A percentile compares a stretch with the other conserved stretches of the same genome.
Conservation (phyloP, 2,113 vertebrate species). For the Scolopax mira region DNA sequence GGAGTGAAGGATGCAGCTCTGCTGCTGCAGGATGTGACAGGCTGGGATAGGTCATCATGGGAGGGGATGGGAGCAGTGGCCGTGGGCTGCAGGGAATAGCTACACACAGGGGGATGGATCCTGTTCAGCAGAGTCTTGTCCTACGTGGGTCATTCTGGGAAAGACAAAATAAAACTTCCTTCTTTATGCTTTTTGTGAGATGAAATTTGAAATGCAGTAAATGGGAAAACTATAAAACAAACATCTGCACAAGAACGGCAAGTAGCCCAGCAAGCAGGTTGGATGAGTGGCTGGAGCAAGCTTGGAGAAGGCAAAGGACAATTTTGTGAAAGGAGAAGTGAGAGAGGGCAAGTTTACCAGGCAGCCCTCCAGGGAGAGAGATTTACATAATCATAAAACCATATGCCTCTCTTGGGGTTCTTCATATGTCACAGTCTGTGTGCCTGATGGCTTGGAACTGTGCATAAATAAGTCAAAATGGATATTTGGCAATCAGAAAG, state of each 20-base stretch:
- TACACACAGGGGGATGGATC: rapidly evolving
- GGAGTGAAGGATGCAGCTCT: background rate
- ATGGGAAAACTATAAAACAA: background rate
- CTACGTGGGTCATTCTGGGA: background rate
- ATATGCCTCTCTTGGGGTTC: background rate
- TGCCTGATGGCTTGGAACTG: background rate
- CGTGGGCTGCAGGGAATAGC: background rate
- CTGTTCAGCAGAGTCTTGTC: background rate
- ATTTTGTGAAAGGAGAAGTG: background rate
- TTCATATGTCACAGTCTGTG: background rate
- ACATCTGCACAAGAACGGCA: background rate
- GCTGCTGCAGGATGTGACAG: background rate
- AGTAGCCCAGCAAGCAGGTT: background rate
- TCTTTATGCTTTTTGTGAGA: background rate
- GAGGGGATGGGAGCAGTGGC: background rate
- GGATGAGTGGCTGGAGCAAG: background rate
- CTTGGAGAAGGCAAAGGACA: background rate
- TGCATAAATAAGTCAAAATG: background rate
- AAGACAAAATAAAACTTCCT: background rate
- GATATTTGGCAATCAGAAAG: background rate
- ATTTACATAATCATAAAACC: background rate
- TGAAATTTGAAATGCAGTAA: background rate
- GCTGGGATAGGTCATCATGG: background rate
- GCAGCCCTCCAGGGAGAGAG: background rate
- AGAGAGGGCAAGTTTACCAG: background rate